Evolutionary conservation across 2,797 vertebrate species (phyloP).

Genomic region (Channallabes apus): DNA sequence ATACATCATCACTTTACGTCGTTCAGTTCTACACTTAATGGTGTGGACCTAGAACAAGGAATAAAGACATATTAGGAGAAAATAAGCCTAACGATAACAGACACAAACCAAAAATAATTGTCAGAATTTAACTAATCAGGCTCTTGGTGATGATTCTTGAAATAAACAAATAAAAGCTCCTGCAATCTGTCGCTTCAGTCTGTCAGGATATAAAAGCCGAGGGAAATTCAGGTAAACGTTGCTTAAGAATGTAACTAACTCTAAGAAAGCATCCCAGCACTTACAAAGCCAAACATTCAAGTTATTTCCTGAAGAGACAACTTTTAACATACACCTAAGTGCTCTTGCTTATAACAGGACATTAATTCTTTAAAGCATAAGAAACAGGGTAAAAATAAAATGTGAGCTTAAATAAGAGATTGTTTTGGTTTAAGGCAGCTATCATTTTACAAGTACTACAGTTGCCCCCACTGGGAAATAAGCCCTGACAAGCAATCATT

Average conservation of each 20-base stretch:
- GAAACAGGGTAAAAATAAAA: constrained; percentile 18
- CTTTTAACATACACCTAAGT: constrained; percentile 29
- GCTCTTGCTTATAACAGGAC: constrained; percentile 19
- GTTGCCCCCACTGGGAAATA: constrained; percentile 62
- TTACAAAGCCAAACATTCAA: constrained; percentile 37
- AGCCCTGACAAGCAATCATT: constrained; percentile 65
- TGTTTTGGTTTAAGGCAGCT: constrained; percentile 63
- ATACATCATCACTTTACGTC: background rate
- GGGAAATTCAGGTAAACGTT: background rate
- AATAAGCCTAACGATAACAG: background rate
- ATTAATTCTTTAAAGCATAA: constrained; percentile 40
- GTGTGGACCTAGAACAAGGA: background rate
- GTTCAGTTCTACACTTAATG: background rate
- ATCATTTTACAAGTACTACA: constrained; percentile 60
- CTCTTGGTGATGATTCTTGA: background rate
- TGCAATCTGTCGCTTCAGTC: background rate
- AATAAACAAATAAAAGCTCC: background rate
- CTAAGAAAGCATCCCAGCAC: constrained; percentile 6
- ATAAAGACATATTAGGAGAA: background rate
- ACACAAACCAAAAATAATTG: background rate
- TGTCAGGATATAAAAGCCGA: background rate
- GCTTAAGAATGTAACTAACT: constrained; percentile 1
- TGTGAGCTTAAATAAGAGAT: constrained; percentile 47
- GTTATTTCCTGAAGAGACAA: constrained; percentile 52
- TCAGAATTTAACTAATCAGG: background rate